Evolutionary conservation across 2,797 vertebrate genomes (phyloP).

Genomic region (Tragopan temminckii): DNA sequence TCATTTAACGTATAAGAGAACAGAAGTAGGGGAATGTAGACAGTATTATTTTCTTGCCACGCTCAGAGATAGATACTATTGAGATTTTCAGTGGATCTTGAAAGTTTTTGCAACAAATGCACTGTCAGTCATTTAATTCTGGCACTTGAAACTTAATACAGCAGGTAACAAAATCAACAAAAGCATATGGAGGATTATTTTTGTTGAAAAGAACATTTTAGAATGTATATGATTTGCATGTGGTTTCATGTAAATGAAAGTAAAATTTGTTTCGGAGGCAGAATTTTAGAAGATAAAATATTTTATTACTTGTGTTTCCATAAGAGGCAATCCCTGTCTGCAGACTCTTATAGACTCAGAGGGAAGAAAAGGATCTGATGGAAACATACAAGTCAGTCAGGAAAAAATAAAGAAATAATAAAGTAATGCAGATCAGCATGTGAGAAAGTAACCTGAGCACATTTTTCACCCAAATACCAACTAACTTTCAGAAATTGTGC

Average conservation of each 20-base stretch:
- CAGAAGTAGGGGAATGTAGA: background rate
- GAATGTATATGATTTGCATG: background rate
- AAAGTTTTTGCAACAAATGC: background rate
- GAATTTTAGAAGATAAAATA: slow-evolving; percentile 14
- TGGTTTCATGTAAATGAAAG: background rate
- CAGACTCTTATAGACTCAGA: background rate
- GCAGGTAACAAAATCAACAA: background rate
- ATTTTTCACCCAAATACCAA: background rate
- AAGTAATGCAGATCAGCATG: background rate
- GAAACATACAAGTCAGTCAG: accelerated
- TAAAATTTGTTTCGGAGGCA: background rate
- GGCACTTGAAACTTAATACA: background rate
- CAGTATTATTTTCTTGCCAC: background rate
- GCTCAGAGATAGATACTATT: background rate
- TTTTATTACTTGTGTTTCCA: background rate
- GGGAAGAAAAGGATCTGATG: background rate
- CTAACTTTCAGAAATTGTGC: background rate
- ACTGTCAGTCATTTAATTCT: background rate
- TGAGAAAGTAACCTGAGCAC: background rate
- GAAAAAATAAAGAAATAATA: background rate
- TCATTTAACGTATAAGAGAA: background rate
- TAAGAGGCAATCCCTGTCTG: background rate
- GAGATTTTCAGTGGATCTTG: background rate
- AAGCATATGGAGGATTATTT: background rate
- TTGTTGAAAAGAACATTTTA: background rate